phyloP scores from a whole-genome alignment of 2,797 vertebrate species.

The Dermochelys coriacea region DNA sequence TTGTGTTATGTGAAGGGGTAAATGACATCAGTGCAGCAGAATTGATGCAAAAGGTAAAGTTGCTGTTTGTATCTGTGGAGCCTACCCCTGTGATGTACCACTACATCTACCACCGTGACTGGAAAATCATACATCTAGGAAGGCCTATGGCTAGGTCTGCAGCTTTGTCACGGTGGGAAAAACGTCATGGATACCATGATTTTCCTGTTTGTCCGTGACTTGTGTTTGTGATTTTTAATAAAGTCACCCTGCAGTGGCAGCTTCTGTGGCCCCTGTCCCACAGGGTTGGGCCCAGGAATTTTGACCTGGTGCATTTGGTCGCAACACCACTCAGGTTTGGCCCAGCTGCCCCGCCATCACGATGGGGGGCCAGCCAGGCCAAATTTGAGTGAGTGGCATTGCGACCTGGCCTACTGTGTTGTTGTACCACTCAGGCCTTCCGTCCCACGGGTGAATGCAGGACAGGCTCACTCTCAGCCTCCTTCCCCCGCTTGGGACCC shows the following conservation, averaged over 20 bases:
- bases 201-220: not conserved
- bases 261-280: too few species aligned
- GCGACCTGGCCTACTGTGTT: not conserved
- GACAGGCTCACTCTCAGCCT: not conserved
- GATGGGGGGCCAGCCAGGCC: too few species aligned
- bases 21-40: not conserved
- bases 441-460: not conserved
- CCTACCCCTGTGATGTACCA: not conserved
- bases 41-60: not conserved
- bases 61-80: not conserved
- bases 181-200: not conserved
- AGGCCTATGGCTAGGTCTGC: not conserved
- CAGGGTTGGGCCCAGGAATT: not conserved
- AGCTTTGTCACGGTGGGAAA: not conserved
- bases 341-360: not conserved
- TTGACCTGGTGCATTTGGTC: not conserved
- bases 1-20: not conserved
- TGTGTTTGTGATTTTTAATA: not conserved
- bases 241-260: not conserved
- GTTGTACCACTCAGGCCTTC: not conserved
- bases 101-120: not conserved
- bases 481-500: rapidly evolving
- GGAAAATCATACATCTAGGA: not conserved
- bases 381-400: not conserved
- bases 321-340: not conserved